A percentile compares a stretch with the other conserved stretches of the same genome.
Conservation (phyloP, 1,140 invertebrate species). For the Caerostris extrusa region DNA sequence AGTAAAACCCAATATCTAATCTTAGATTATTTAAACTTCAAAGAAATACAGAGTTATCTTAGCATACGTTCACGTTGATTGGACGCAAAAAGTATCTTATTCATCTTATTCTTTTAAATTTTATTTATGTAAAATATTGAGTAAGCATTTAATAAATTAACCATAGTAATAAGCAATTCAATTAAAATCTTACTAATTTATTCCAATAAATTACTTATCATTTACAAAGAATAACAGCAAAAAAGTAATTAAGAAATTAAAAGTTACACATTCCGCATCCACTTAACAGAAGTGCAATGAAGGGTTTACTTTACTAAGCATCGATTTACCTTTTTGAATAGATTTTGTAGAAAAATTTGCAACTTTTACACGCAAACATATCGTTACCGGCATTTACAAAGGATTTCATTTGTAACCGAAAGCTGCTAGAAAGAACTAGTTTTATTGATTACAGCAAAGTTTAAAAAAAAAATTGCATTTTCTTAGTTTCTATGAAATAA, state of each 20-base stretch:
- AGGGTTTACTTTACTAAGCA: not conserved
- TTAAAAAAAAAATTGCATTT: constrained; percentile 30
- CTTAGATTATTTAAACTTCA: too few relatives aligned
- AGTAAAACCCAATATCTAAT: too few relatives aligned
- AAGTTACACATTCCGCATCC: not conserved
- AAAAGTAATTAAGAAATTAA: not conserved
- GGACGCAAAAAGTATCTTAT: too few relatives aligned
- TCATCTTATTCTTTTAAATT: too few relatives aligned
- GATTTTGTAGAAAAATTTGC: not conserved
- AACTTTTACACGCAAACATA: constrained; percentile 9
- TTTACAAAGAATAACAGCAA: not conserved
- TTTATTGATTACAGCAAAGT: constrained; percentile 25
- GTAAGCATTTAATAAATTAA: too few relatives aligned
- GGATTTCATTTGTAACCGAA: not conserved
- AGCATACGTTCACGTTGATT: too few relatives aligned
- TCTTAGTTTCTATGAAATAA: not conserved
- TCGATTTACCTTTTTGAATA: not conserved
- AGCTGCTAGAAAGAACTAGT: not conserved
- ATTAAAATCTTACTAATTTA: too few relatives aligned
- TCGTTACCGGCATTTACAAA: constrained; percentile 5
- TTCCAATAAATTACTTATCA: too few relatives aligned
- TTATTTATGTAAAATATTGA: too few relatives aligned
- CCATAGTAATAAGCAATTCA: too few relatives aligned
- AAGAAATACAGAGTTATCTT: too few relatives aligned
- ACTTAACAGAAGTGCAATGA: not conserved